phyloP scores from a whole-genome alignment of 2,888 invertebrate genomes.

The Metopia argyrocephala region DNA sequence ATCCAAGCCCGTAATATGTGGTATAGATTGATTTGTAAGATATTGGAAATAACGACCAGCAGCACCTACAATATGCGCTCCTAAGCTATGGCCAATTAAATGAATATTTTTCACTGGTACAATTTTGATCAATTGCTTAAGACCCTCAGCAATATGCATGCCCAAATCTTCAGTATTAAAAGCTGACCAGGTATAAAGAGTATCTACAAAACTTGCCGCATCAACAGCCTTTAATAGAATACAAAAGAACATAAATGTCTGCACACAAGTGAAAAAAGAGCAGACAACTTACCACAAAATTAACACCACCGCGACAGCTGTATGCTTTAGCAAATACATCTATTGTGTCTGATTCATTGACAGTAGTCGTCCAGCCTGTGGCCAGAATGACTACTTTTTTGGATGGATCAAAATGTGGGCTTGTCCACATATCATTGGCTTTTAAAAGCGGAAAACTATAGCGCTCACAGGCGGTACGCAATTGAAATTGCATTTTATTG shows the following conservation, averaged over 20 bases:
- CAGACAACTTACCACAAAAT: conserved; percentile 74
- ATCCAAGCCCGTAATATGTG: conserved; percentile 77
- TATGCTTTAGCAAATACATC: conserved; percentile 73
- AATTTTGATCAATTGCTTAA: conserved; percentile 71
- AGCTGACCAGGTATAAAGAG: conserved; percentile 77
- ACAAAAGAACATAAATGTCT: neutral
- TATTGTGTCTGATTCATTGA: conserved; percentile 72
- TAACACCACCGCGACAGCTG: conserved; percentile 74
- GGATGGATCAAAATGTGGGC: conserved; percentile 71
- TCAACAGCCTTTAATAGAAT: conserved; percentile 73
- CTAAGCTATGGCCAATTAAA: conserved; percentile 77
- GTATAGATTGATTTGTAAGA: conserved; percentile 69
- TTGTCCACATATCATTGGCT: conserved; percentile 74
- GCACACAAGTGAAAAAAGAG: neutral
- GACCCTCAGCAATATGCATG: conserved; percentile 70
- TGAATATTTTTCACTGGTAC: conserved; percentile 74
- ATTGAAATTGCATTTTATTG: conserved; percentile 72
- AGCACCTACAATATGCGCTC: conserved; percentile 76
- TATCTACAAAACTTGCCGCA: conserved; percentile 74
- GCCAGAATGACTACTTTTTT: conserved; percentile 75
- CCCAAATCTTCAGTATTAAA: conserved; percentile 77
- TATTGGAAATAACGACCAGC: conserved; percentile 73
- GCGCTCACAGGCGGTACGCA: conserved; percentile 71
- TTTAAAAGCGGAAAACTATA: conserved; percentile 71
- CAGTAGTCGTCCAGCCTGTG: conserved; percentile 77